Conservation (phyloP, 1,140 invertebrate genomes). For the Zaprionus gabonicus region DNA sequence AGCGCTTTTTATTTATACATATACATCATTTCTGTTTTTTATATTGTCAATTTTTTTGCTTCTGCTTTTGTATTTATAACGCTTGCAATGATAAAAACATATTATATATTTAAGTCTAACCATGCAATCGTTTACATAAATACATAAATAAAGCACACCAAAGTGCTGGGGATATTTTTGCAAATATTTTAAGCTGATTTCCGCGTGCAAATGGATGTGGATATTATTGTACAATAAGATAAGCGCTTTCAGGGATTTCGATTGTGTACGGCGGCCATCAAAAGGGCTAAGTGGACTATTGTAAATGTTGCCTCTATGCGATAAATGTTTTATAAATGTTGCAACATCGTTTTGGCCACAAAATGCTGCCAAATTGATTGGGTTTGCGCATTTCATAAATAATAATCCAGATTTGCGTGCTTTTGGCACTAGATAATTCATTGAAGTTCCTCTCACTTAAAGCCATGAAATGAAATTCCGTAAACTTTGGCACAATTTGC, state of each 20-base stretch:
- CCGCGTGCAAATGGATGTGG: conserved; percentile 62
- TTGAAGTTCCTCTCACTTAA: neutral
- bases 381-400: conserved; percentile 21
- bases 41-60: conserved; percentile 4
- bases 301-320: conserved; percentile 31
- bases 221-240: conserved; percentile 63
- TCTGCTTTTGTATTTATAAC: neutral
- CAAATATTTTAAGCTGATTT: conserved; percentile 78
- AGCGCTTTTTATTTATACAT: conserved; percentile 70
- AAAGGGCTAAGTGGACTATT: conserved; percentile 36
- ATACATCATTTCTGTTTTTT: conserved; percentile 38
- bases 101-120: conserved; percentile 57
- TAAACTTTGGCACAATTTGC: conserved; percentile 1
- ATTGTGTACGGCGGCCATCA: conserved; percentile 27
- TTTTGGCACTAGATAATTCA: conserved; percentile 16
- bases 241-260: conserved; percentile 35
- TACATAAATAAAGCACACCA: conserved; percentile 26
- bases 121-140: conserved; percentile 48
- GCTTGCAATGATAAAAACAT: conserved; percentile 43
- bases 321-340: conserved; percentile 38
- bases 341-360: conserved; percentile 41
- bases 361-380: conserved; percentile 43
- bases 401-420: conserved; percentile 7
- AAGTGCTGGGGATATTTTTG: conserved; percentile 43
- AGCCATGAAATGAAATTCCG: neutral